Percentiles rank a stretch among this genome's conserved stretches.
These are phyloP conservation scores for Mungos mungo DNA, from an alignment of 2,113 vertebrate genomes.

Conservation along the genomic window DNA sequence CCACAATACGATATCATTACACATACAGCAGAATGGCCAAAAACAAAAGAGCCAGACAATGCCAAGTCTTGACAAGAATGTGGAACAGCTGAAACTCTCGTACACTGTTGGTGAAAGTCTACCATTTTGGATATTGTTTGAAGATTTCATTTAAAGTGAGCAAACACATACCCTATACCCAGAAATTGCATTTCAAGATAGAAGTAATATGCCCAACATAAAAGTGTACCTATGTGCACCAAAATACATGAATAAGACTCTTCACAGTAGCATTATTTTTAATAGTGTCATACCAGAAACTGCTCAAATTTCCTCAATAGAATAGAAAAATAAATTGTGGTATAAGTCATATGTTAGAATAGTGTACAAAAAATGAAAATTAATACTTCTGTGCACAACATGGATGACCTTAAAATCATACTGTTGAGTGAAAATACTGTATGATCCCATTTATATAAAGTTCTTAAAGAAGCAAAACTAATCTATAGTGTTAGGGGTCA, in stretches of 20 bases:
- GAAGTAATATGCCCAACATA: neutral
- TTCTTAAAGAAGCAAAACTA: neutral
- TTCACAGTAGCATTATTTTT: neutral
- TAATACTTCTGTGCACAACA: neutral
- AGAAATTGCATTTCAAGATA: neutral
- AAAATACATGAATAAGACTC: neutral
- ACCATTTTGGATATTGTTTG: neutral
- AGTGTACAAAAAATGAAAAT: neutral
- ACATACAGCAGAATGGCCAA: neutral
- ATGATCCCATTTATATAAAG: neutral
- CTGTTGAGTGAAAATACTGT: neutral
- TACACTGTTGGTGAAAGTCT: neutral
- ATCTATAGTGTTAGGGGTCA: neutral
- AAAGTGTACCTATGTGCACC: neutral
- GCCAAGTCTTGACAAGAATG: neutral
- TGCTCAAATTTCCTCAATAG: neutral
- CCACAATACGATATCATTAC: neutral
- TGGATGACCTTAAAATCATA: neutral
- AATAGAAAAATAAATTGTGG: neutral
- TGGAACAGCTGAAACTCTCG: neutral
- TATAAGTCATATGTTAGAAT: neutral
- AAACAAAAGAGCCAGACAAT: conserved; percentile 14
- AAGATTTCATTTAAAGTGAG: neutral
- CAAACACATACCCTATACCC: neutral
- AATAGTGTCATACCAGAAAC: neutral